These are phyloP conservation scores for Pentalonia nigronervosa DNA, from an alignment of 1,140 invertebrate genomes.

Conservation along the genomic window DNA sequence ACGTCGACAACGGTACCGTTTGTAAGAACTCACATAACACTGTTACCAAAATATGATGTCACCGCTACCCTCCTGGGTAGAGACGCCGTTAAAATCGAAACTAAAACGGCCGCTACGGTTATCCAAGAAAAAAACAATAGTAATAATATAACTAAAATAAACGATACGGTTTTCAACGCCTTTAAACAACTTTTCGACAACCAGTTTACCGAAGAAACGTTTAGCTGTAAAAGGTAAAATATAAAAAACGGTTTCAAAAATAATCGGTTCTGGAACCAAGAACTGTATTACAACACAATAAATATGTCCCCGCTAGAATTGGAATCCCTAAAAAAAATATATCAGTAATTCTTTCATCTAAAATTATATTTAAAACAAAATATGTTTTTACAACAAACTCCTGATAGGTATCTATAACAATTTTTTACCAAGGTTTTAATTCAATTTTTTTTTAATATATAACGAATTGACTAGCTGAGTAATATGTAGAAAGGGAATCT, in stretches of 20 bases:
- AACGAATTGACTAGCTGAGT: neutral
- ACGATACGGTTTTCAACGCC: neutral
- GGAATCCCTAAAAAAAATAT: neutral
- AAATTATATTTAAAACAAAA: neutral
- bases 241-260: neutral
- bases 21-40: neutral
- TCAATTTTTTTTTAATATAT: neutral
- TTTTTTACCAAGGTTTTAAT: neutral
- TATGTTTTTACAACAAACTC: neutral
- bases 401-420: neutral
- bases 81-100: neutral
- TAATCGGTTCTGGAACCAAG: neutral
- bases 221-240: slow-evolving; percentile 45
- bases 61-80: neutral
- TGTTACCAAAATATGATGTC: neutral
- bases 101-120: neutral
- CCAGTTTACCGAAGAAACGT: slow-evolving; percentile 18
- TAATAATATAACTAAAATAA: neutral
- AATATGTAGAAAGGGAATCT: neutral
- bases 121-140: neutral
- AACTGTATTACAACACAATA: neutral
- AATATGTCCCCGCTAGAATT: no score
- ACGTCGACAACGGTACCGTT: neutral
- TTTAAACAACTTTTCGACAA: slow-evolving; percentile 20
- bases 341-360: neutral